A percentile compares a stretch with the other conserved stretches of the same genome.
Conservation (phyloP, 2,113 vertebrate species). For the Phyllostomus hastatus region DNA sequence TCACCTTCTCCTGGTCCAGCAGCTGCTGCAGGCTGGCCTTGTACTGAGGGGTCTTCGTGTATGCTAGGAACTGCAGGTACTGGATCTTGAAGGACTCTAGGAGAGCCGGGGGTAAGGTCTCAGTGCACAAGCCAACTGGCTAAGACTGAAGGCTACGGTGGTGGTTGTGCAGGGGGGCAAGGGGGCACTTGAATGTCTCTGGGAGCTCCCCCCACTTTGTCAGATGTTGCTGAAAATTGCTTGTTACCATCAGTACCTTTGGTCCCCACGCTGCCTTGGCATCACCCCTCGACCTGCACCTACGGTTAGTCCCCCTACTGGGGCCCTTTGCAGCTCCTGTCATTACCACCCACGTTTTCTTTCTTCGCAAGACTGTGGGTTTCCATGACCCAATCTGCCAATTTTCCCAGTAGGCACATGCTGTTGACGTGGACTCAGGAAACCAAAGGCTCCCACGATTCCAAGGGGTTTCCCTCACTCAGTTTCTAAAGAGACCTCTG, state of each 20-base stretch:
- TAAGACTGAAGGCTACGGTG: neutral
- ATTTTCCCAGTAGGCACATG: accelerated
- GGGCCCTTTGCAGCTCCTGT: neutral
- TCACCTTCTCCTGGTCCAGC: constrained; percentile 95
- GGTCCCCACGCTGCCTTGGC: neutral
- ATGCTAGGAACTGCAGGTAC: constrained; percentile 96
- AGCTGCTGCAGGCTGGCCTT: constrained; percentile 93
- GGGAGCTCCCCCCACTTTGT: neutral
- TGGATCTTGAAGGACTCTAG: constrained; percentile 96
- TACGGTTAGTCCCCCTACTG: neutral
- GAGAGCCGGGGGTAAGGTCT: neutral
- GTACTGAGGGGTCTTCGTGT: constrained; percentile 98
- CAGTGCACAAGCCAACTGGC: accelerated
- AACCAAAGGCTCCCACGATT: neutral
- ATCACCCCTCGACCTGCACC: neutral
- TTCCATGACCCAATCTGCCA: too few species aligned
- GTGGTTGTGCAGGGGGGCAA: neutral
- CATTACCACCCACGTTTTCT: accelerated
- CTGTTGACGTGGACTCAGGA: accelerated
- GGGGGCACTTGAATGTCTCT: too few species aligned
- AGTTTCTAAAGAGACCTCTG: neutral
- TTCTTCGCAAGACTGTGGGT: neutral
- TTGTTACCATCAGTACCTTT: neutral
- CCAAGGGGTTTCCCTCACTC: neutral
- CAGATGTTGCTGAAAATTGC: neutral